These are phyloP conservation scores for Neopipo cinnamomea DNA, from an alignment of 2,113 vertebrate species.

Conservation along the genomic window DNA sequence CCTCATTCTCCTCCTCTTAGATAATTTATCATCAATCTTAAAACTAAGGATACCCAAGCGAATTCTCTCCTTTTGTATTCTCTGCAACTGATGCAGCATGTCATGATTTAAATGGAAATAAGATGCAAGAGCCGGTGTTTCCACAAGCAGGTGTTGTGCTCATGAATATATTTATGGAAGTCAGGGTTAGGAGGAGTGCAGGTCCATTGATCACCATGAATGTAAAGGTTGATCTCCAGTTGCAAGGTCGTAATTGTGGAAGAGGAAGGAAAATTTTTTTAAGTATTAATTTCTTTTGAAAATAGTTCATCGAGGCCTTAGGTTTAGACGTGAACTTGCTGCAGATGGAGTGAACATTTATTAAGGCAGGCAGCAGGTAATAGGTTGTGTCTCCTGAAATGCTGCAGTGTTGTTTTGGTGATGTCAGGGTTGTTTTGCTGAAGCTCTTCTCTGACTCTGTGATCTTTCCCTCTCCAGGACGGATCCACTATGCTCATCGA, in stretches of 20 bases:
- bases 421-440: not conserved
- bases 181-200: not conserved
- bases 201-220: not conserved
- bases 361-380: not conserved
- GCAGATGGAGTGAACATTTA: not conserved
- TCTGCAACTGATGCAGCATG: not conserved
- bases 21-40: too few relatives aligned
- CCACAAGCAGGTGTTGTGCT: not conserved
- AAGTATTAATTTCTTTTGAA: not conserved
- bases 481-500: slow-evolving; percentile 99
- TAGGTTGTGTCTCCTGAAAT: not conserved
- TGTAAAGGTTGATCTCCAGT: not conserved
- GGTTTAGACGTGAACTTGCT: not conserved
- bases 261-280: not conserved
- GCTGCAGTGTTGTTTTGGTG: not conserved
- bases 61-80: not conserved
- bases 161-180: rapidly evolving
- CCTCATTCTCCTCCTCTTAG: not conserved
- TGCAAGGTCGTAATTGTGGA: not conserved
- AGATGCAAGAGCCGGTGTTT: not conserved
- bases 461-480: slow-evolving; percentile 74
- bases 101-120: not conserved
- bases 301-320: not conserved
- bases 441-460: not conserved
- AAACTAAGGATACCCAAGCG: rapidly evolving